Base-by-base conservation (phyloP, 2,113 vertebrate species). In the Hepsetus odoe region DNA sequence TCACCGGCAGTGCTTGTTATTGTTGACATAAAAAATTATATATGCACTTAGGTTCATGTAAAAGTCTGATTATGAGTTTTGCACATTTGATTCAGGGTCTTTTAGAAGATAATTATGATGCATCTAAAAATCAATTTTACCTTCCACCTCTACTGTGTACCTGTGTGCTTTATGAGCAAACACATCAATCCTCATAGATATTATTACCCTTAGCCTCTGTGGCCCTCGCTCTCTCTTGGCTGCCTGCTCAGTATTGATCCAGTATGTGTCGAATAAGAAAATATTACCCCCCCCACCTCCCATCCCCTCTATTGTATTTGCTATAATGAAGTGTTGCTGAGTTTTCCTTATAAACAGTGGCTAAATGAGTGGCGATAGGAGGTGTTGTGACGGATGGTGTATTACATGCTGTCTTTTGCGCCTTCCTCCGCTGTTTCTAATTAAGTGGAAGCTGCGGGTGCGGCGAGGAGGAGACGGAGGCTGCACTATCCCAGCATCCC, bases 351-450 rank as follows among this genome's bases (percentile, higher is more conserved):
- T 76, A 76, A 80, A 82, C 74, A 76, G 40, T 49, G 53, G 53
- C 49, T 80, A 82, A 82, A 53, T 74, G 64, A 69, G 74, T 4
- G 70, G 72, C 77, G 74, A 64, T 71, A 65, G 46, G 74, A 77
- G 80, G 74, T 78, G 80, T 77, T 72, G 40, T 69, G 70, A 65
- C 72, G 58, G 77, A 65, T 74, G 69, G 49, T 51, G 46, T 56
- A 24, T 53, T 38, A 72, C n/a, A 35, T n/a, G 30, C 33, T 80
- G 72, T 59, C 61, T 81, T 65, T 8, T 66, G 66, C 30, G 44
- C 32, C 61, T 75, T 68, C 79, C 32, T 81, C 72, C 62, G 80
- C 80, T 81, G 75, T 62, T 81, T 87, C 80, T 86, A 85, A 88
- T 86, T 81, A 84, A 86, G 82, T 75, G 77, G 72, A 77, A 56